A percentile compares a stretch with the other conserved stretches of the same genome.
These are phyloP conservation scores for Falco concolor DNA, from an alignment of 2,797 vertebrate genomes.

Conservation along the genomic window DNA sequence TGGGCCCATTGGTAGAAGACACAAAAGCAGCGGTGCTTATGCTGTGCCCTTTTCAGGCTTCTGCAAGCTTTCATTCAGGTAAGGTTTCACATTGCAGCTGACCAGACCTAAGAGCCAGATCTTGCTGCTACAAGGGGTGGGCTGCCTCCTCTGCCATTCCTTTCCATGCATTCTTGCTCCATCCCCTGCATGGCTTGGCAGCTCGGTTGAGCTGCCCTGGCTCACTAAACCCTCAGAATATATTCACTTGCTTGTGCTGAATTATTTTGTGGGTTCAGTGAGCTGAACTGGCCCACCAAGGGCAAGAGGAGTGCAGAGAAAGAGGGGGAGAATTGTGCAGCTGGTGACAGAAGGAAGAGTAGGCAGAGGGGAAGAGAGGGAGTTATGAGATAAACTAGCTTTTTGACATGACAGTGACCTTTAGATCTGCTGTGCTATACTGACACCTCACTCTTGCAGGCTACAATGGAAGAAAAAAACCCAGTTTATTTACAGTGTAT, in stretches of 20 bases:
- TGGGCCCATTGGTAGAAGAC: neutral
- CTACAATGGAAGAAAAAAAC: neutral
- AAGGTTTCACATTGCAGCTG: constrained; percentile 25
- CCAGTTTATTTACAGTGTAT: neutral
- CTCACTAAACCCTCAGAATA: neutral
- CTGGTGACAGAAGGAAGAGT: neutral
- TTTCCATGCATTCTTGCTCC: neutral
- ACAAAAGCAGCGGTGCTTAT: neutral
- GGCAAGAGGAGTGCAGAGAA: neutral
- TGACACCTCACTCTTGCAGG: neutral
- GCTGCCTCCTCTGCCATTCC: constrained; percentile 29
- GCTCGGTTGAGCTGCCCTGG: neutral
- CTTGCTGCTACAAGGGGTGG: neutral
- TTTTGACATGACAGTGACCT: neutral
- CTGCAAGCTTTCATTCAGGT: neutral
- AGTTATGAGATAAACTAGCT: neutral
- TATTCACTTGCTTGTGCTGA: neutral
- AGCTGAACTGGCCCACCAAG: neutral
- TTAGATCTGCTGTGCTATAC: neutral
- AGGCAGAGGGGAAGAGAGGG: neutral
- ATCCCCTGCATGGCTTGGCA: neutral
- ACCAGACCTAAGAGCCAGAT: neutral
- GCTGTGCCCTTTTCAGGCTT: neutral
- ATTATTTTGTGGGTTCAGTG: neutral
- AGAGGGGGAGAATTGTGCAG: neutral